Conservation (phyloP, 1,140 invertebrate species). For the Anastatus disparis region DNA sequence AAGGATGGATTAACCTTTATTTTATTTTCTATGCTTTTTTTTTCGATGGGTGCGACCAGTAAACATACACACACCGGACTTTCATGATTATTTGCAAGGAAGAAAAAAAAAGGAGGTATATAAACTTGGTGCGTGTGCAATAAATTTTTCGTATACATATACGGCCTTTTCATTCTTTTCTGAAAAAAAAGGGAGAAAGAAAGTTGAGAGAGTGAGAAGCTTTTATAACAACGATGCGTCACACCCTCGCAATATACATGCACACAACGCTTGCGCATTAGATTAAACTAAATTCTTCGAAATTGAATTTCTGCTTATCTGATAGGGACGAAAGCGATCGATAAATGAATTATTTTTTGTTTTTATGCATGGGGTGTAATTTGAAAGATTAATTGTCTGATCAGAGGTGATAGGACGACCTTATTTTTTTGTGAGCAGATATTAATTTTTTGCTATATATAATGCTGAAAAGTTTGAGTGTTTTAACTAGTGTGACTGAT, state of each 20-base stretch:
- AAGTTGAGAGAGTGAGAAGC: no score
- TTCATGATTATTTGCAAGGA: constrained; percentile 10
- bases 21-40: constrained; percentile 32
- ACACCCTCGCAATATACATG: neutral
- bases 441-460: no score
- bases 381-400: neutral
- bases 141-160: constrained; percentile 1
- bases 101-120: no score
- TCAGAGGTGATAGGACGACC: neutral
- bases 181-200: no score
- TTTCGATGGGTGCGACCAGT: constrained; percentile 26
- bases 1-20: constrained; percentile 21
- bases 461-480: no score
- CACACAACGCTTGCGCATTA: neutral
- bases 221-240: no score
- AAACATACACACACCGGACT: neutral
- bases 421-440: no score
- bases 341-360: no score
- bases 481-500: no score
- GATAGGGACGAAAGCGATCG: neutral
- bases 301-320: constrained; percentile 29
- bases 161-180: no score
- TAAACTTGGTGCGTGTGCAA: constrained; percentile 6
- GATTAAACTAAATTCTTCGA: constrained; percentile 17
- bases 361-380: neutral